These are phyloP conservation scores for Amblyjoppa proteus DNA, from an alignment of 2,888 invertebrate genomes.

Conservation along the genomic window DNA sequence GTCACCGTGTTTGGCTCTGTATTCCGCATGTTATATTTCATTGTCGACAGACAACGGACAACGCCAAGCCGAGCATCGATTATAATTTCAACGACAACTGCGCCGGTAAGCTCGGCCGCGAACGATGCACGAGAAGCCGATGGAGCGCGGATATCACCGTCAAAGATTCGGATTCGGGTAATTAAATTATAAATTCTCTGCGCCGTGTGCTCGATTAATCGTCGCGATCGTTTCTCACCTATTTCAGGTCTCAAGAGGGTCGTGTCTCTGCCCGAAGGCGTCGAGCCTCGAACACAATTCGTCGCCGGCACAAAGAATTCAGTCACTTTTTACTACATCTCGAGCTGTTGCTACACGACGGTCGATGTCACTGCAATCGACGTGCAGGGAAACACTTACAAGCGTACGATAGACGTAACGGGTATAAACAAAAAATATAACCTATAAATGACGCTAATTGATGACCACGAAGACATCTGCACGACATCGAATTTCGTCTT, in stretches of 20 bases:
- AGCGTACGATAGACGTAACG: constrained; percentile 88
- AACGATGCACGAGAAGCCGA: constrained; percentile 88
- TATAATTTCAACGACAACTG: constrained; percentile 89
- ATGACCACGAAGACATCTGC: no score
- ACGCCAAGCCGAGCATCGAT: constrained; percentile 87
- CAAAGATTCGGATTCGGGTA: constrained; percentile 89
- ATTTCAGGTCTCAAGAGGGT: constrained; percentile 80
- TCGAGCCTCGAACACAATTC: constrained; percentile 88
- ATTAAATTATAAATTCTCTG: constrained; percentile 35
- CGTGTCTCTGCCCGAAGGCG: constrained; percentile 84
- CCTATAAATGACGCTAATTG: not conserved
- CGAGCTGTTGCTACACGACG: constrained; percentile 91
- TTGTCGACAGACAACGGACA: constrained; percentile 83
- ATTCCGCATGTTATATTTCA: constrained; percentile 26
- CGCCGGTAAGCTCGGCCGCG: constrained; percentile 86
- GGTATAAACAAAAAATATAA: constrained; percentile 83
- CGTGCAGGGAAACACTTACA: constrained; percentile 89
- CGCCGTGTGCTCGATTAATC: no score
- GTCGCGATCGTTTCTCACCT: no score
- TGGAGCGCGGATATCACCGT: constrained; percentile 91
- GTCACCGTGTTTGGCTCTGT: not conserved
- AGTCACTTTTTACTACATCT: constrained; percentile 89
- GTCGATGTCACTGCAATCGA: constrained; percentile 90
- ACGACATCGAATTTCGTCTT: not conserved
- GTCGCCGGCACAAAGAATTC: constrained; percentile 89